Evolutionary conservation across 2,797 vertebrate species (phyloP).

Genomic region (Mycteria americana): DNA sequence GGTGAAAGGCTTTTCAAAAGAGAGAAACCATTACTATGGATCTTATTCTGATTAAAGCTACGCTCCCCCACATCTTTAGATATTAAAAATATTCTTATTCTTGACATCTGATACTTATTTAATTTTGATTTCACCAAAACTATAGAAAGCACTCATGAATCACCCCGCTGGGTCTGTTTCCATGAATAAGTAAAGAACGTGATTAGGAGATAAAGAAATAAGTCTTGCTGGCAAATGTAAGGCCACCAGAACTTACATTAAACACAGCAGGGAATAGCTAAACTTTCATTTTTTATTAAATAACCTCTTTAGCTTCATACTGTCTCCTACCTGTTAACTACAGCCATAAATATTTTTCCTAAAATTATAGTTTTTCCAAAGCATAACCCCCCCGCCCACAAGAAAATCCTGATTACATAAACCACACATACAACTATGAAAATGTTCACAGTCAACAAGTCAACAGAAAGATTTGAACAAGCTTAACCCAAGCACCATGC

Average conservation of each 20-base stretch:
- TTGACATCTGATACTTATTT: background rate
- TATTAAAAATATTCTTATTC: background rate
- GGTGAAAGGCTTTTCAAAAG: background rate
- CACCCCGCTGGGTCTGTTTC: background rate
- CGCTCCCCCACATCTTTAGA: background rate
- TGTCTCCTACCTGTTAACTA: background rate
- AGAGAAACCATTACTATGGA: background rate
- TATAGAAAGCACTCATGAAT: background rate
- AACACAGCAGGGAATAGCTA: background rate
- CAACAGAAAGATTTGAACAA: background rate
- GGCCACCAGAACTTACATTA: background rate
- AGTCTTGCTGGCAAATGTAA: background rate
- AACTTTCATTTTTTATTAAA: background rate
- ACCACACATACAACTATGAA: background rate
- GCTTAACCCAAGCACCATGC: background rate
- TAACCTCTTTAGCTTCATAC: background rate
- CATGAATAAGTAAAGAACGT: background rate
- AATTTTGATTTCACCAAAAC: background rate
- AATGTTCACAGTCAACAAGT: background rate
- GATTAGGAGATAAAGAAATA: background rate
- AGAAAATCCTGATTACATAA: background rate
- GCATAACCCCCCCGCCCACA: no score
- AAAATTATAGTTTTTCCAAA: background rate
- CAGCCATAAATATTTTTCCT: background rate
- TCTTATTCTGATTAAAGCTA: background rate